A percentile compares a stretch with the other conserved stretches of the same genome.
Evolutionary conservation across 2,113 vertebrate species (phyloP).

Genomic region (Neolamprologus modestus): DNA sequence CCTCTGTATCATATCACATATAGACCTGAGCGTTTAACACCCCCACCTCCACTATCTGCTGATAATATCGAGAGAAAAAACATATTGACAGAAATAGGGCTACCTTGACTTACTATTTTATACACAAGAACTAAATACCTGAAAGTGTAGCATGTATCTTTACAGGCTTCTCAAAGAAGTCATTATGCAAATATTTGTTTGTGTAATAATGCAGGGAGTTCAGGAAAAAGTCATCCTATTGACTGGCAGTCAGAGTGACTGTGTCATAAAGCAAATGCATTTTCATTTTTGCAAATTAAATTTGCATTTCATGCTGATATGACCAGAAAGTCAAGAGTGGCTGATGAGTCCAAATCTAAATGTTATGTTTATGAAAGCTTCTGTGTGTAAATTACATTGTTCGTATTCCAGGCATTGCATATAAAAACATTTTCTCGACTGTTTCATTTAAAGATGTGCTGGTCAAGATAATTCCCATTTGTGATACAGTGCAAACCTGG

Average conservation of each 20-base stretch:
- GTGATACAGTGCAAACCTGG: not conserved
- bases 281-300: not conserved
- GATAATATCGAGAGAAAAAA: not conserved
- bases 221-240: not conserved
- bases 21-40: slow-evolving; percentile 2
- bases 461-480: not conserved
- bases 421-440: not conserved
- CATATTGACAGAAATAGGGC: not conserved
- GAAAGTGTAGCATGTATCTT: not conserved
- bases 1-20: not conserved
- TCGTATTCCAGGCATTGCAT: not conserved
- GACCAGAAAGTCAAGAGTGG: not conserved
- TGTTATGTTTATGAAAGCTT: not conserved
- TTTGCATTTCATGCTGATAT: not conserved
- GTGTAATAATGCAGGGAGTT: not conserved
- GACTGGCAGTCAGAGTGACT: not conserved
- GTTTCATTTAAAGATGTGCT: not conserved
- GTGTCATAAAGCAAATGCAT: not conserved
- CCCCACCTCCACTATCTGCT: not conserved
- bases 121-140: not conserved
- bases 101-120: not conserved
- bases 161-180: not conserved
- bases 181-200: not conserved
- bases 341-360: not conserved
- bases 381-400: not conserved